Evolutionary conservation across 2,888 invertebrate species (phyloP).

Genomic region (Palloptera scutellata): DNA sequence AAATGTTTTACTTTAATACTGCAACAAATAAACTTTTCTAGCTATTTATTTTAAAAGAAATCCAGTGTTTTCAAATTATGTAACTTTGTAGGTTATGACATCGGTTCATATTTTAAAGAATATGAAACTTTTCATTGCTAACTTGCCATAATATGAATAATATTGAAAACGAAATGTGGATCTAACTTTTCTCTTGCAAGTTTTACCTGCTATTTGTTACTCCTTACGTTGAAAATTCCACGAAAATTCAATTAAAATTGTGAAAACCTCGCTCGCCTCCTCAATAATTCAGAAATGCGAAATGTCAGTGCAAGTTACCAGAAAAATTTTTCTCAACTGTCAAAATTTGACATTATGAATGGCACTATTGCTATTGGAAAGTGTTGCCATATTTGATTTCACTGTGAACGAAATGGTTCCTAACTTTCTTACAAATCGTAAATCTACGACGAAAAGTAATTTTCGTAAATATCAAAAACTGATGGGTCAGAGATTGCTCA

Average conservation of each 20-base stretch:
- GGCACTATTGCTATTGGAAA: slow-evolving; percentile 27
- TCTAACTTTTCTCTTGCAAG: no score
- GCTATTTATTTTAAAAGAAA: neutral
- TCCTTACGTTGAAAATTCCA: neutral
- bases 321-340: slow-evolving; percentile 30
- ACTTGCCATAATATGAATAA: no score
- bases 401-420: no score
- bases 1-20: neutral
- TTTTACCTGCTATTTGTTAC: neutral
- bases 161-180: no score
- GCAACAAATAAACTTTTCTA: neutral
- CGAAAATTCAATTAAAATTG: slow-evolving; percentile 25
- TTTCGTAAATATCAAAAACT: no score
- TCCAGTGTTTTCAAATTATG: slow-evolving; percentile 50
- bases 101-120: neutral
- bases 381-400: no score
- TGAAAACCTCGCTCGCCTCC: slow-evolving; percentile 26
- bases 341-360: slow-evolving; percentile 13
- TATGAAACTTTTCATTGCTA: no score
- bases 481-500: no score
- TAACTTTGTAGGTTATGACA: slow-evolving; percentile 61
- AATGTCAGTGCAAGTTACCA: slow-evolving; percentile 28
- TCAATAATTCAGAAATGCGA: slow-evolving; percentile 33
- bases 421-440: no score
- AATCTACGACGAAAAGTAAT: neutral